phyloP scores from a whole-genome alignment of 2,113 vertebrate genomes.

The Peromyscus californicus region DNA sequence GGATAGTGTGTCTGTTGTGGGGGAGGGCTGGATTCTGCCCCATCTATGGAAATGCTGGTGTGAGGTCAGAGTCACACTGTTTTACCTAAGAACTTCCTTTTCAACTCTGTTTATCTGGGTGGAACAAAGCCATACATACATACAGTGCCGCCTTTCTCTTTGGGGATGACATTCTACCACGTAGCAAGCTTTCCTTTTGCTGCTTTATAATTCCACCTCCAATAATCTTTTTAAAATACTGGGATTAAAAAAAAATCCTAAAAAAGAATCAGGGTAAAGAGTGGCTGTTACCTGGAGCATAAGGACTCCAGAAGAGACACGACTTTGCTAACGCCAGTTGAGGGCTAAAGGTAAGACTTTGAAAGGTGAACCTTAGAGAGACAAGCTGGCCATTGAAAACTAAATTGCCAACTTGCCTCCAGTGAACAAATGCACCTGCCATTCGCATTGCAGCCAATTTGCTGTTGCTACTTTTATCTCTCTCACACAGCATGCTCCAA shows the following conservation, averaged over 20 bases:
- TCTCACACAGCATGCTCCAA: slow-evolving; percentile 81
- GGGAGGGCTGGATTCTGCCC: slow-evolving; percentile 58
- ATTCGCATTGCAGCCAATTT: slow-evolving; percentile 87
- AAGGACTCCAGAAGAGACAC: slow-evolving; percentile 28
- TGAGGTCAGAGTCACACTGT: slow-evolving; percentile 51
- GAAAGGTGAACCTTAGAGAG: slow-evolving; percentile 77
- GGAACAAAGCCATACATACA: slow-evolving; percentile 47
- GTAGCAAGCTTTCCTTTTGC: slow-evolving; percentile 53
- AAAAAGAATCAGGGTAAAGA: not conserved
- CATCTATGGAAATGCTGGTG: slow-evolving; percentile 42
- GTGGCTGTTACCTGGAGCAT: slow-evolving; percentile 67
- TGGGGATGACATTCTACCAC: not conserved
- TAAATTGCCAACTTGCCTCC: slow-evolving; percentile 85
- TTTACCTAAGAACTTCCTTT: slow-evolving; percentile 19
- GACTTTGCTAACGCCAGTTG: slow-evolving; percentile 36
- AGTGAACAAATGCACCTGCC: slow-evolving; percentile 86
- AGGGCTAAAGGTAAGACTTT: slow-evolving; percentile 75
- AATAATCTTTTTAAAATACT: not conserved
- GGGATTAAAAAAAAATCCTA: not conserved
- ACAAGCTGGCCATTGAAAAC: slow-evolving; percentile 78
- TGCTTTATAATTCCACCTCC: slow-evolving; percentile 50
- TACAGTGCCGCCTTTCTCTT: slow-evolving; percentile 44
- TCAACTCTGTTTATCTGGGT: not conserved
- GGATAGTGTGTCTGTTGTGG: not conserved
- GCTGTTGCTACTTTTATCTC: slow-evolving; percentile 87